Evolutionary conservation across 1,140 invertebrate genomes (phyloP).

Genomic region (Ephestia elutella): DNA sequence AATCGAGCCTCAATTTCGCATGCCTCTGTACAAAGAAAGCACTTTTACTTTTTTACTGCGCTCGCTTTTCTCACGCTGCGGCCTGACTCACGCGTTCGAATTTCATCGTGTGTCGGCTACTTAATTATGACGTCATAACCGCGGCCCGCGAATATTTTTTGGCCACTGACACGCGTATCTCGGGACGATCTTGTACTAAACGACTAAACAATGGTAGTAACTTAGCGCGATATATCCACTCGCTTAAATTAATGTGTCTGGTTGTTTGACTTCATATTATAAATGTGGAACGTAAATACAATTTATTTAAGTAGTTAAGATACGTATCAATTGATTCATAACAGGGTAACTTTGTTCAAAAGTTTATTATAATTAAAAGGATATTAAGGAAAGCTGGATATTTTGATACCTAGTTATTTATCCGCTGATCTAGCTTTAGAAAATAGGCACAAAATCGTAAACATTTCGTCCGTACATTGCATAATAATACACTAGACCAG

Average conservation of each 20-base stretch:
- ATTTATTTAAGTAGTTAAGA: background rate
- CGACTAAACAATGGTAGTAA: constrained; percentile 28
- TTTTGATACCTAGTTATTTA: background rate
- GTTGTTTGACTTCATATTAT: background rate
- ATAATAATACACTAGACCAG: background rate
- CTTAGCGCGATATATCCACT: constrained; percentile 9
- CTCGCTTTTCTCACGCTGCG: constrained; percentile 46
- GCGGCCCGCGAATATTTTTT: constrained; percentile 36
- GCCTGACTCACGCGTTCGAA: constrained; percentile 46
- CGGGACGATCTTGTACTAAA: constrained; percentile 37
- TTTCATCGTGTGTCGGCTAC: constrained; percentile 40
- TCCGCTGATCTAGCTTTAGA: background rate
- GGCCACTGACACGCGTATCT: constrained; percentile 43
- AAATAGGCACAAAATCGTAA: background rate
- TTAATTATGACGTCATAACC: constrained; percentile 63
- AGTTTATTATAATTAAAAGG: background rate
- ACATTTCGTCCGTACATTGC: background rate
- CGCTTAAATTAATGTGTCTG: constrained; percentile 4
- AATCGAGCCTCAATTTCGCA: constrained; percentile 55
- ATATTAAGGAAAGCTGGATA: too few relatives aligned
- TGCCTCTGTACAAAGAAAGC: constrained; percentile 59
- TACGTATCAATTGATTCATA: background rate
- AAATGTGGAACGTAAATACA: background rate
- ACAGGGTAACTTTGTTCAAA: background rate
- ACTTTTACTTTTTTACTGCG: constrained; percentile 64